These are phyloP conservation scores for Hirtodrosophila histrioides DNA, from an alignment of 2,888 invertebrate species.

Conservation along the genomic window DNA sequence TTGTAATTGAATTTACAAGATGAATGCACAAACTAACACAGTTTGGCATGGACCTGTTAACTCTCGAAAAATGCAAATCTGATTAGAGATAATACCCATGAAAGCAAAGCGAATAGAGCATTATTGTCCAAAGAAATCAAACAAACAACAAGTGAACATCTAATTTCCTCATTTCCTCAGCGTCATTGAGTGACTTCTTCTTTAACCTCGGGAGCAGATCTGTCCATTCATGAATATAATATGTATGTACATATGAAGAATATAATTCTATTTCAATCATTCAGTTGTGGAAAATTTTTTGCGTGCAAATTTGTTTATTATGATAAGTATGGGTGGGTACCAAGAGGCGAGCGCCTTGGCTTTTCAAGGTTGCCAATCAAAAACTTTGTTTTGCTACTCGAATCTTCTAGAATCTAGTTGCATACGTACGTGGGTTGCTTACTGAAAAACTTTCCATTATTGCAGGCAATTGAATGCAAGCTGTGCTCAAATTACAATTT, in stretches of 20 bases:
- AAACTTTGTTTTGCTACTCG: slow-evolving; percentile 32
- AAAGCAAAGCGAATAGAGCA: neutral
- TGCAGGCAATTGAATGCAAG: slow-evolving; percentile 60
- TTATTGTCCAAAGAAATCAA: slow-evolving; percentile 1
- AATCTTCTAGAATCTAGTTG: slow-evolving; percentile 58
- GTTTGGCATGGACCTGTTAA: slow-evolving; percentile 28
- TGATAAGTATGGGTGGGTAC: slow-evolving; percentile 13
- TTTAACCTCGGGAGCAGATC: slow-evolving; percentile 11
- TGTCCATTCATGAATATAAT: slow-evolving; percentile 2
- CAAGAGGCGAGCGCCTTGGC: slow-evolving; percentile 12
- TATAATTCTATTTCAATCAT: slow-evolving; percentile 42
- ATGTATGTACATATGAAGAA: neutral
- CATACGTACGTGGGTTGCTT: slow-evolving; percentile 2
- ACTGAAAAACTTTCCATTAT: slow-evolving; percentile 67
- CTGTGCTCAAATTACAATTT: slow-evolving; percentile 59
- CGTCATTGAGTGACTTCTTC: slow-evolving; percentile 8
- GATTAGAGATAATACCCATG: neutral
- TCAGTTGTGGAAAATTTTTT: slow-evolving; percentile 43
- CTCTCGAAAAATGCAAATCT: slow-evolving; percentile 25
- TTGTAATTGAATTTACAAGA: slow-evolving; percentile 9
- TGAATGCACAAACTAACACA: slow-evolving; percentile 1
- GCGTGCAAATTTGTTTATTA: slow-evolving; percentile 40
- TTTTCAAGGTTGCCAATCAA: slow-evolving; percentile 44
- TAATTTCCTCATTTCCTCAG: slow-evolving; percentile 26
- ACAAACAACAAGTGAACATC: neutral